Percentiles rank a stretch among this genome's conserved stretches.
phyloP scores from a whole-genome alignment of 2,797 vertebrate species.

The Mormyrops attenuatus region DNA sequence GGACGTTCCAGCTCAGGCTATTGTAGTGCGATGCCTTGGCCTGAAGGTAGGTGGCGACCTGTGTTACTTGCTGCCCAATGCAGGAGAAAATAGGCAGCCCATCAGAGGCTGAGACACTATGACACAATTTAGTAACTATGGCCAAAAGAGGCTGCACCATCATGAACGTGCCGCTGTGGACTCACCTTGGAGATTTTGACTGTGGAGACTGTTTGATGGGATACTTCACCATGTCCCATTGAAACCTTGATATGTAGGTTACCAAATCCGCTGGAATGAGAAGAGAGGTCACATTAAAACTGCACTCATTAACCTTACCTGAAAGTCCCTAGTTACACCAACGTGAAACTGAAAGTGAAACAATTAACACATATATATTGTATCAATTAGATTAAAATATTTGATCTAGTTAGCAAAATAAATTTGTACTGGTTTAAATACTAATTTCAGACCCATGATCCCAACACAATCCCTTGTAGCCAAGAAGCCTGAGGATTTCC shows the following conservation, averaged over 20 bases:
- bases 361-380: neutral
- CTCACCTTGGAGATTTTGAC: conserved; percentile 90
- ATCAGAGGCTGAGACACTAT: neutral
- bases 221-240: conserved; percentile 98
- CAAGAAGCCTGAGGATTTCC: neutral
- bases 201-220: conserved; percentile 96
- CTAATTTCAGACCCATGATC: neutral
- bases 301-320: neutral
- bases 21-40: conserved; percentile 91
- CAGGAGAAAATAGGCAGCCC: conserved; percentile 14
- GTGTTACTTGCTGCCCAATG: conserved; percentile 76
- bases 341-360: neutral
- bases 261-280: conserved; percentile 80
- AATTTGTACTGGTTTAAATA: neutral
- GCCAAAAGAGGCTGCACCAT: neutral
- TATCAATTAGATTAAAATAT: neutral
- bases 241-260: conserved; percentile 90
- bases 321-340: neutral
- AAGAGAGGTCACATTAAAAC: neutral
- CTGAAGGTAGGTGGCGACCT: conserved; percentile 95
- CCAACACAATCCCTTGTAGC: neutral
- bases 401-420: neutral
- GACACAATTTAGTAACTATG: neutral
- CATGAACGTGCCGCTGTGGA: neutral
- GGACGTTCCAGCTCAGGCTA: conserved; percentile 93